These are phyloP conservation scores for Hiodon alosoides DNA, from an alignment of 2,113 vertebrate genomes.

Conservation along the genomic window DNA sequence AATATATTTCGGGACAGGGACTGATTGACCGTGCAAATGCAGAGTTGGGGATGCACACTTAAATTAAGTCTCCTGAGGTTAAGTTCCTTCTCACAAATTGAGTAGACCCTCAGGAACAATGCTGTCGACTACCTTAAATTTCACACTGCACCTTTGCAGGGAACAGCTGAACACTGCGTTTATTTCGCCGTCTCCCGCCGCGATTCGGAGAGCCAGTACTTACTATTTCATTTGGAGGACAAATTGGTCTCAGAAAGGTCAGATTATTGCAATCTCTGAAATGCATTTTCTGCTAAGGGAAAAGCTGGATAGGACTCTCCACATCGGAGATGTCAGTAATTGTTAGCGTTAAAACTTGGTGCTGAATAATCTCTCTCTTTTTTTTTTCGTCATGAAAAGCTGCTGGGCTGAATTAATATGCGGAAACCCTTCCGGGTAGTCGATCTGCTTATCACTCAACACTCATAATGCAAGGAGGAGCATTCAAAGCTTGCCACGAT, in stretches of 20 bases:
- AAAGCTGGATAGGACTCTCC: conserved; percentile 1
- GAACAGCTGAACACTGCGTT: too few species aligned
- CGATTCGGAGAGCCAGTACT: not conserved
- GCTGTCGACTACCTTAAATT: too few species aligned
- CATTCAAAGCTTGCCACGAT: not conserved
- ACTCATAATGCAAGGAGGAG: not conserved
- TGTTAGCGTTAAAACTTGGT: not conserved
- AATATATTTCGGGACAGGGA: too few species aligned
- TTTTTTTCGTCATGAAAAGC: not conserved
- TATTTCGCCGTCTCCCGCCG: not conserved
- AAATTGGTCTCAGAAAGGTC: conserved; percentile 9
- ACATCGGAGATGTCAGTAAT: conserved; percentile 16
- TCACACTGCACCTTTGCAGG: too few species aligned
- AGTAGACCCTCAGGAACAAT: too few species aligned
- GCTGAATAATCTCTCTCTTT: conserved; percentile 3
- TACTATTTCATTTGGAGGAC: not conserved
- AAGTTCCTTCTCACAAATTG: too few species aligned
- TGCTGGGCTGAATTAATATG: not conserved
- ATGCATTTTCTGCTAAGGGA: not conserved
- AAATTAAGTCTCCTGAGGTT: too few species aligned
- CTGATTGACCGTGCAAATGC: too few species aligned
- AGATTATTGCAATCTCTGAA: conserved; percentile 11
- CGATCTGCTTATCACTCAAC: conserved; percentile 3
- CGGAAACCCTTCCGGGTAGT: not conserved
- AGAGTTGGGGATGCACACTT: too few species aligned